Conservation (phyloP, 2,888 invertebrate species). For the Cheilosia variabilis region DNA sequence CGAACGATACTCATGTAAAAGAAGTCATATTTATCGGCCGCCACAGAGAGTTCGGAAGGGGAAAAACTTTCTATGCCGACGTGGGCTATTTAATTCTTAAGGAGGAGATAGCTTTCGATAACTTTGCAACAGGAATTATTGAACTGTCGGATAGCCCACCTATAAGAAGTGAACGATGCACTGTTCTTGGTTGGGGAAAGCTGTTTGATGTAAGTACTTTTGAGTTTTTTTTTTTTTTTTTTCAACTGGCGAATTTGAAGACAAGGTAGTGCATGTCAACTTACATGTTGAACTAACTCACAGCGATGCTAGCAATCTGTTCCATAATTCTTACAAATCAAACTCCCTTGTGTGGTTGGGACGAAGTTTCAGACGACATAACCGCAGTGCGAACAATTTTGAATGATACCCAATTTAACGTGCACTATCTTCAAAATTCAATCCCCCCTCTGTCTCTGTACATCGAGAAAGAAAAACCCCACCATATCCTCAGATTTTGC, state of each 20-base stretch:
- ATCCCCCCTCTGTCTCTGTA: no score
- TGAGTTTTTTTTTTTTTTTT: background rate
- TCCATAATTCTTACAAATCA: no score
- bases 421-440: no score
- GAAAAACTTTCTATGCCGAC: constrained; percentile 10
- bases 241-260: no score
- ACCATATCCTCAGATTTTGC: background rate
- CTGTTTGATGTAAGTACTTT: constrained; percentile 29
- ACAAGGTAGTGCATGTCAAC: no score
- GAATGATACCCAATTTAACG: no score
- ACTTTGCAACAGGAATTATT: constrained; percentile 5
- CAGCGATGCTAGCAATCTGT: no score
- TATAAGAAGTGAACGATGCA: background rate
- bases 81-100: constrained; percentile 31
- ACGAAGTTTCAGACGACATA: no score
- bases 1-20: background rate
- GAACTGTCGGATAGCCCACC: background rate
- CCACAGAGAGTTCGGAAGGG: background rate
- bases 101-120: constrained; percentile 20
- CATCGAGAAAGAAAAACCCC: no score
- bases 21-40: background rate
- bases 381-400: no score
- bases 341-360: no score
- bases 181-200: constrained; percentile 51
- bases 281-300: no score